A percentile compares a stretch with the other conserved stretches of the same genome.
Conservation (phyloP, 2,888 invertebrate species). For the Orthonychiurus folsomi region DNA sequence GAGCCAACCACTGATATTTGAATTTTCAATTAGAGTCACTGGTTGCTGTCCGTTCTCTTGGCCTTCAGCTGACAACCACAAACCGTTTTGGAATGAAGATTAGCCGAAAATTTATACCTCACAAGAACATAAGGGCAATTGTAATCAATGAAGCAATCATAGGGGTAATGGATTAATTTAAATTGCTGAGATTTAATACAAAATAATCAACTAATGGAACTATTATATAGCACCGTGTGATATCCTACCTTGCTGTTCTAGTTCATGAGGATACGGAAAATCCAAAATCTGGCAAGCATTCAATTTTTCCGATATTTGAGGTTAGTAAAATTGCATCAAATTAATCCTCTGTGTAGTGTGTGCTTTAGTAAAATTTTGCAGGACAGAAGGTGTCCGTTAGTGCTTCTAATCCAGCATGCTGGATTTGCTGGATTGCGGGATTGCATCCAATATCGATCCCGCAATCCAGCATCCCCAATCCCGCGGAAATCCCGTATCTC, state of each 20-base stretch:
- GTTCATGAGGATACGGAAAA: neutral
- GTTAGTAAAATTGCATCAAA: too few relatives aligned
- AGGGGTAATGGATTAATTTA: neutral
- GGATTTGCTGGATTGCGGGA: too few relatives aligned
- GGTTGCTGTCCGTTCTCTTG: neutral
- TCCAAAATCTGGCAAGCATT: neutral
- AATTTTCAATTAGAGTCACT: neutral
- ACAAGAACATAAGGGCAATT: neutral
- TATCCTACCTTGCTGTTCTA: neutral
- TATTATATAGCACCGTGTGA: neutral
- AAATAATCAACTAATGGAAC: neutral
- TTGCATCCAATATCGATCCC: too few relatives aligned
- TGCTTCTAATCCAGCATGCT: too few relatives aligned
- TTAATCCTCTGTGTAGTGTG: too few relatives aligned
- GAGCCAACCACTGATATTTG: too few relatives aligned
- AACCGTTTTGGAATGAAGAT: neutral
- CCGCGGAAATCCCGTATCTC: too few relatives aligned
- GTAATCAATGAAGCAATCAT: neutral
- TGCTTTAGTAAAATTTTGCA: too few relatives aligned
- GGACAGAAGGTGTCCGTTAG: too few relatives aligned
- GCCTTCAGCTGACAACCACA: neutral
- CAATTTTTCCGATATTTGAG: neutral
- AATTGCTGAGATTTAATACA: neutral
- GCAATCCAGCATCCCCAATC: too few relatives aligned
- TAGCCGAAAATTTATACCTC: neutral